These are phyloP conservation scores for Zaprionus bogoriensis DNA, from an alignment of 2,888 invertebrate species.

Conservation along the genomic window DNA sequence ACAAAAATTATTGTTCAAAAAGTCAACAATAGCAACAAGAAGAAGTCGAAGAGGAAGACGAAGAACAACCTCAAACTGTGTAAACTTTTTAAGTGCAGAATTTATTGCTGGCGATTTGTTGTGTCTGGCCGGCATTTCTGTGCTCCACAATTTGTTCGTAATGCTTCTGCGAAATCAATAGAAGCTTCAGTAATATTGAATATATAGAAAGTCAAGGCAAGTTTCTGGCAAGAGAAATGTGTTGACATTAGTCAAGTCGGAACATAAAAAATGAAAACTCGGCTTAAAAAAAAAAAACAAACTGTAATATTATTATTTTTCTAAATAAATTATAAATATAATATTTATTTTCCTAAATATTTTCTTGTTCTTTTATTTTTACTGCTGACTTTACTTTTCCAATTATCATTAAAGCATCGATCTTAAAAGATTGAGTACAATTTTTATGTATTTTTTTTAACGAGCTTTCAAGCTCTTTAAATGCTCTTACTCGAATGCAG, in stretches of 20 bases:
- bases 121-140: constrained; percentile 57
- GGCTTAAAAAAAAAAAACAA: too few species aligned
- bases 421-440: too few species aligned
- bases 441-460: constrained; percentile 39
- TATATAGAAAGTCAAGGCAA: constrained; percentile 75
- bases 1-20: constrained; percentile 32
- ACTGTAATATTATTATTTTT: too few species aligned
- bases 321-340: too few species aligned
- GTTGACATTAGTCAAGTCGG: constrained; percentile 63
- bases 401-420: too few species aligned
- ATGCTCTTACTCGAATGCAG: too few species aligned
- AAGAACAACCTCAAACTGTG: constrained; percentile 51
- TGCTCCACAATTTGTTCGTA: constrained; percentile 51
- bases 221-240: constrained; percentile 74
- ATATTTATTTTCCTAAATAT: neutral
- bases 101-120: constrained; percentile 74
- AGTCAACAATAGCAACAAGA: constrained; percentile 20
- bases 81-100: constrained; percentile 75
- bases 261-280: constrained; percentile 7
- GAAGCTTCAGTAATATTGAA: constrained; percentile 54
- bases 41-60: constrained; percentile 12
- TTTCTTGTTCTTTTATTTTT: neutral
- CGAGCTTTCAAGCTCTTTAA: too few species aligned
- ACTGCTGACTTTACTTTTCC: neutral
- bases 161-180: constrained; percentile 71